phyloP scores from a whole-genome alignment of 2,797 vertebrate genomes.

The Hozukius guyotensis region DNA sequence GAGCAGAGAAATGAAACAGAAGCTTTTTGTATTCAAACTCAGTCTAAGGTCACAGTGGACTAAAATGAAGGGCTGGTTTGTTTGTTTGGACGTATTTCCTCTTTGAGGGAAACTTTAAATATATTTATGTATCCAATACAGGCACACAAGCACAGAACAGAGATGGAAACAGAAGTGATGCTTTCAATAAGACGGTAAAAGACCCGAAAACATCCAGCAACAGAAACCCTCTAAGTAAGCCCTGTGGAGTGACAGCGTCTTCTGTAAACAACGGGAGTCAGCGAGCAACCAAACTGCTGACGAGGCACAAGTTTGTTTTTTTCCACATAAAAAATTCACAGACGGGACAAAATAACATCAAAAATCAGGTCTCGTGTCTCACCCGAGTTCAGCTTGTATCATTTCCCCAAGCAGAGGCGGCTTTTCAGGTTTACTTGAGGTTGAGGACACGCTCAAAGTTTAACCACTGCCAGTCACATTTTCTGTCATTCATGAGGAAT shows the following conservation, averaged over 20 bases:
- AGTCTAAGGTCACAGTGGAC: conserved; percentile 17
- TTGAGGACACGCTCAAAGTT: background rate
- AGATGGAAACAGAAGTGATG: conserved; percentile 22
- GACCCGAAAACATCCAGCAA: conserved; percentile 10
- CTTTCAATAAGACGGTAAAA: conserved; percentile 21
- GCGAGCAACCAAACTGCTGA: conserved; percentile 22
- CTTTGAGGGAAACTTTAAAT: conserved; percentile 11
- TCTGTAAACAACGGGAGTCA: conserved; percentile 25
- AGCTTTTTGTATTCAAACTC: background rate
- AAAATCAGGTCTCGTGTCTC: background rate
- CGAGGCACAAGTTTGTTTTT: background rate
- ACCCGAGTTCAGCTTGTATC: background rate
- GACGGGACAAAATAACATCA: background rate
- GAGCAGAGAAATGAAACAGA: background rate
- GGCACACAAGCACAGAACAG: background rate
- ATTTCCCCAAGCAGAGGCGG: background rate
- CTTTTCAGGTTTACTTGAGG: background rate
- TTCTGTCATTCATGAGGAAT: background rate
- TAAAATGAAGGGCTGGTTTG: conserved; percentile 8
- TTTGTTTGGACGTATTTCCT: background rate
- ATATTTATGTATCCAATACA: background rate
- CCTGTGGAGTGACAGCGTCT: conserved; percentile 11
- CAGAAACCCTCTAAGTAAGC: conserved; percentile 4
- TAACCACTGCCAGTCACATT: background rate
- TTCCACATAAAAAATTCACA: background rate